phyloP scores from a whole-genome alignment of 1,140 invertebrate species.

The Globodera rostochiensis region DNA sequence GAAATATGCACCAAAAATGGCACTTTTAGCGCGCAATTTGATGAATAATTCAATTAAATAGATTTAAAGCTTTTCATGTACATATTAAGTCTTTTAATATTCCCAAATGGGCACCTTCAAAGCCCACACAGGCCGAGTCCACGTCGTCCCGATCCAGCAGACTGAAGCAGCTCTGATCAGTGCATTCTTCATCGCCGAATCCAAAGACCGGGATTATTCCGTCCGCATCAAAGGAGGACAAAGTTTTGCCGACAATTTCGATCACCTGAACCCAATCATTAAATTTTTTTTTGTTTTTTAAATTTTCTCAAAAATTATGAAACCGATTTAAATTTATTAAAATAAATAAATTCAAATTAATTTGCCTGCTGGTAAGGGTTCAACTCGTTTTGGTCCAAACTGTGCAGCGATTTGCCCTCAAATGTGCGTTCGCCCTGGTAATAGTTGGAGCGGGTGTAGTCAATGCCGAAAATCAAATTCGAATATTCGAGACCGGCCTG shows the following conservation, averaged over 20 bases:
- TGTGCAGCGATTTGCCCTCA: conserved; percentile 66
- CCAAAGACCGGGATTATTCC: conserved; percentile 69
- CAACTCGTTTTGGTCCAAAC: conserved; percentile 52
- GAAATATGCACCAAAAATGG: no score
- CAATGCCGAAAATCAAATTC: conserved; percentile 68
- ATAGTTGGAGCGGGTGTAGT: conserved; percentile 69
- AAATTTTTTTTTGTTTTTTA: conserved; percentile 1
- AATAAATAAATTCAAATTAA: conserved; percentile 20
- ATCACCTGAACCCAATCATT: conserved; percentile 65
- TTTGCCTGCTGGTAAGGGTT: conserved; percentile 66
- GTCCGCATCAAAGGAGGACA: conserved; percentile 69
- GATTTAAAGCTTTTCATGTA: not conserved
- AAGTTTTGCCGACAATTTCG: conserved; percentile 68
- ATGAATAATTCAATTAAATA: not conserved
- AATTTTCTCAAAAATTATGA: not conserved
- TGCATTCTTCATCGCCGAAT: conserved; percentile 68
- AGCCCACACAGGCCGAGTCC: conserved; percentile 59
- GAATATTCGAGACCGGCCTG: conserved; percentile 68
- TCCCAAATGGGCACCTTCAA: conserved; percentile 52
- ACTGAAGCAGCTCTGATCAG: conserved; percentile 67
- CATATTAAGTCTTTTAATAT: not conserved
- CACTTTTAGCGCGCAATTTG: not conserved
- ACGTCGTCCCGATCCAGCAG: conserved; percentile 58
- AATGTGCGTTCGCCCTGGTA: conserved; percentile 70
- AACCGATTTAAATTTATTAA: conserved; percentile 1